Conservation (phyloP, 2,888 invertebrate genomes). For the Nyleta sp. region DNA sequence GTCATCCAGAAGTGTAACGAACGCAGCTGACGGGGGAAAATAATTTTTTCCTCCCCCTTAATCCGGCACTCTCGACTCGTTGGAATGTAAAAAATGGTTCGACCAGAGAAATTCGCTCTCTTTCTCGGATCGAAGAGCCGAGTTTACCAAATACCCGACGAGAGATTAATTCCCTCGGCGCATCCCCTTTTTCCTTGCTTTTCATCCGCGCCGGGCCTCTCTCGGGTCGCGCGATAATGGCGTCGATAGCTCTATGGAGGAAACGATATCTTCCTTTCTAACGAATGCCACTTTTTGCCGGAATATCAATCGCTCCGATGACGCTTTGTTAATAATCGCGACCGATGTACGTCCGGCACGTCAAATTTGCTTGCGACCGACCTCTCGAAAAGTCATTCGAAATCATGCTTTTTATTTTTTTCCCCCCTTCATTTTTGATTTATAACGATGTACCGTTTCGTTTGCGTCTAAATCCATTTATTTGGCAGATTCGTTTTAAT, state of each 20-base stretch:
- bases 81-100: constrained; percentile 48
- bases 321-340: constrained; percentile 12
- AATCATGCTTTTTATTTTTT: too few species aligned
- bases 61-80: constrained; percentile 37
- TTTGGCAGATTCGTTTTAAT: too few species aligned
- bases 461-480: too few species aligned
- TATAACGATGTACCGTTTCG: too few species aligned
- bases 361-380: too few species aligned
- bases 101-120: constrained; percentile 20
- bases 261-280: constrained; percentile 36
- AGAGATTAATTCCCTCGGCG: constrained; percentile 52
- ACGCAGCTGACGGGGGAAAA: constrained; percentile 15
- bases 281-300: constrained; percentile 36
- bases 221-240: constrained; percentile 54
- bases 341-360: too few species aligned
- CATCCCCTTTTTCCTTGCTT: constrained; percentile 45
- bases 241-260: constrained; percentile 44
- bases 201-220: constrained; percentile 46
- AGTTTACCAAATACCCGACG: constrained; percentile 52
- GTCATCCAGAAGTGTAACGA: constrained; percentile 28
- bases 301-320: constrained; percentile 26
- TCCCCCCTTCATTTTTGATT: too few species aligned
- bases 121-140: constrained; percentile 33
- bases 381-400: too few species aligned
- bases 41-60: constrained; percentile 24